Percentiles rank a stretch among this genome's conserved stretches.
Conservation (phyloP, 2,113 vertebrate genomes). For the Embiotoca jacksoni region DNA sequence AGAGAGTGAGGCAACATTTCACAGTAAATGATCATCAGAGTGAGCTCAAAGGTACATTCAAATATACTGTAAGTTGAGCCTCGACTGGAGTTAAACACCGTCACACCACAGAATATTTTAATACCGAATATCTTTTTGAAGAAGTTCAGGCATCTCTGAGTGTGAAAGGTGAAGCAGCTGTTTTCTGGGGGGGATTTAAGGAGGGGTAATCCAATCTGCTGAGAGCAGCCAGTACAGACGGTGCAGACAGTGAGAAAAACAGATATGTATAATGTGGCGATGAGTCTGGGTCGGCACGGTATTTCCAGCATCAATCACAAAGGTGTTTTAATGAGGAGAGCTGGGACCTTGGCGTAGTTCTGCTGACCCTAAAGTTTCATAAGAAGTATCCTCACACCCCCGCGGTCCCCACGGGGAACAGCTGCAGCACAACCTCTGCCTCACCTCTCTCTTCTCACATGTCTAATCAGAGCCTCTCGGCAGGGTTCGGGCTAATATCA, state of each 20-base stretch:
- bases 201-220: constrained; percentile 77
- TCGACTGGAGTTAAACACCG: constrained; percentile 9
- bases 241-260: constrained; percentile 56
- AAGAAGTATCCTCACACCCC: constrained; percentile 49
- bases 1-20: constrained; percentile 11
- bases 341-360: constrained; percentile 63
- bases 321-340: constrained; percentile 79
- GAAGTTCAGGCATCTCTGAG: constrained; percentile 54
- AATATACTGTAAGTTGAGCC: constrained; percentile 33
- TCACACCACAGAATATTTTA: constrained; percentile 29
- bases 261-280: constrained; percentile 58
- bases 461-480: constrained; percentile 74
- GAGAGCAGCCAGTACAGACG: constrained; percentile 61
- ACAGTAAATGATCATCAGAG: constrained; percentile 45
- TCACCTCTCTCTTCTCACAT: constrained; percentile 78
- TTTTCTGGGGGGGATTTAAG: constrained; percentile 66
- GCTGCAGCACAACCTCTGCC: constrained; percentile 72
- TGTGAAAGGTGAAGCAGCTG: constrained; percentile 82
- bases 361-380: constrained; percentile 71
- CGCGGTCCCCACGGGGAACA: constrained; percentile 64
- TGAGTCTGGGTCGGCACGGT: constrained; percentile 49
- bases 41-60: constrained; percentile 17
- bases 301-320: constrained; percentile 60
- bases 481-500: constrained; percentile 72
- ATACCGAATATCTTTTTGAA: constrained; percentile 46